These are phyloP conservation scores for Eubasilissa splendida DNA, from an alignment of 2,888 invertebrate genomes.

Conservation along the genomic window DNA sequence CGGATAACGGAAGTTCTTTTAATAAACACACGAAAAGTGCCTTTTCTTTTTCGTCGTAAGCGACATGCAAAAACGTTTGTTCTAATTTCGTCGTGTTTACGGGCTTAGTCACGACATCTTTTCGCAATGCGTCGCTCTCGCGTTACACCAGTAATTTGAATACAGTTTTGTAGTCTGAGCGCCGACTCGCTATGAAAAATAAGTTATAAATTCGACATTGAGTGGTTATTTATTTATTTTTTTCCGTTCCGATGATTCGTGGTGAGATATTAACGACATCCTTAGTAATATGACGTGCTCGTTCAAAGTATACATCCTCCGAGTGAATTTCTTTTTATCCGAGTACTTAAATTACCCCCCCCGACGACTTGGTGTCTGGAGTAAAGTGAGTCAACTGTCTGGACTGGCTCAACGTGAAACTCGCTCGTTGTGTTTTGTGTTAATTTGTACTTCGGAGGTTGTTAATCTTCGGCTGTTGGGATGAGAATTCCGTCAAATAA, in stretches of 20 bases:
- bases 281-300: neutral
- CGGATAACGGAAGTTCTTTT: conserved; percentile 53
- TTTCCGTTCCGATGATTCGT: neutral
- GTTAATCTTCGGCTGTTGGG: too few species aligned
- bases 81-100: conserved; percentile 9
- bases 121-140: neutral
- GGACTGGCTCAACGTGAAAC: too few species aligned
- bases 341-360: too few species aligned
- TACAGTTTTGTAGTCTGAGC: neutral
- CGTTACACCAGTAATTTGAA: neutral
- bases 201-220: neutral
- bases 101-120: neutral
- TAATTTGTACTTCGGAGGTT: too few species aligned
- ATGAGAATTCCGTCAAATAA: too few species aligned
- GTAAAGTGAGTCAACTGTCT: too few species aligned
- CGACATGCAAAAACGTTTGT: conserved; percentile 4
- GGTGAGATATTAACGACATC: conserved; percentile 23
- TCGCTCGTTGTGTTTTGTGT: too few species aligned
- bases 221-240: too few species aligned
- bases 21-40: conserved; percentile 18
- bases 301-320: too few species aligned
- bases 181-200: neutral
- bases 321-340: too few species aligned
- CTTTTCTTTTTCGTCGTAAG: neutral
- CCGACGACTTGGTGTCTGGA: too few species aligned